Evolutionary conservation across 2,888 invertebrate genomes (phyloP).

Genomic region (Acleris cristana): DNA sequence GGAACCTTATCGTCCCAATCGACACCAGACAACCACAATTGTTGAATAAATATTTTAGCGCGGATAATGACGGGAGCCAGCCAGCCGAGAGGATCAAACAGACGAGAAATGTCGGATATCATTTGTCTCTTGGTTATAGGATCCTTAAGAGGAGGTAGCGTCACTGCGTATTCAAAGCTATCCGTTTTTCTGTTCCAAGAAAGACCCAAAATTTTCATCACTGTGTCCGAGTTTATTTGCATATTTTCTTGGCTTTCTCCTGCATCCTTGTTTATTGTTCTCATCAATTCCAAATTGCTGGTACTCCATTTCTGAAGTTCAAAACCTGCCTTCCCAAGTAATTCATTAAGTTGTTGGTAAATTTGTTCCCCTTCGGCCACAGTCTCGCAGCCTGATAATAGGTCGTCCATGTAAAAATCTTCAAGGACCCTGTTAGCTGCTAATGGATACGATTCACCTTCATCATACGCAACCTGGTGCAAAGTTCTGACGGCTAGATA

Average conservation of each 20-base stretch:
- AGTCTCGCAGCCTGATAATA: neutral
- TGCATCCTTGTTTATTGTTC: neutral
- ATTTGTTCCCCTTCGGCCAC: slow-evolving; percentile 7
- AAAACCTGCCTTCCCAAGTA: slow-evolving; percentile 5
- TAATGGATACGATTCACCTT: slow-evolving; percentile 1
- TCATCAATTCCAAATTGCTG: slow-evolving; percentile 6
- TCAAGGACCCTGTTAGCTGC: slow-evolving; percentile 1
- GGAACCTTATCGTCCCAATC: neutral
- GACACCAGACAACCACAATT: neutral
- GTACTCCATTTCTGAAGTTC: slow-evolving; percentile 4
- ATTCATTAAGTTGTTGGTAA: neutral
- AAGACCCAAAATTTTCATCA: neutral
- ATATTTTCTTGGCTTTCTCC: neutral
- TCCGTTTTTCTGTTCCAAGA: neutral
- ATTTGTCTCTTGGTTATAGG: neutral
- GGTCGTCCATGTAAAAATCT: slow-evolving; percentile 5
- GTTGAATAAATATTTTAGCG: neutral
- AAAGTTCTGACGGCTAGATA: slow-evolving; percentile 5
- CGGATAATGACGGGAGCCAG: neutral
- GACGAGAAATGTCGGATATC: neutral
- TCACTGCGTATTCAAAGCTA: neutral
- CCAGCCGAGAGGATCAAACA: slow-evolving; percentile 1
- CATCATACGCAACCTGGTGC: slow-evolving; percentile 9
- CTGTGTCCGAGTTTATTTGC: neutral
- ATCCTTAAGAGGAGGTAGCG: neutral